phyloP scores from a whole-genome alignment of 2,113 vertebrate species.

The Callopanchax toddi region DNA sequence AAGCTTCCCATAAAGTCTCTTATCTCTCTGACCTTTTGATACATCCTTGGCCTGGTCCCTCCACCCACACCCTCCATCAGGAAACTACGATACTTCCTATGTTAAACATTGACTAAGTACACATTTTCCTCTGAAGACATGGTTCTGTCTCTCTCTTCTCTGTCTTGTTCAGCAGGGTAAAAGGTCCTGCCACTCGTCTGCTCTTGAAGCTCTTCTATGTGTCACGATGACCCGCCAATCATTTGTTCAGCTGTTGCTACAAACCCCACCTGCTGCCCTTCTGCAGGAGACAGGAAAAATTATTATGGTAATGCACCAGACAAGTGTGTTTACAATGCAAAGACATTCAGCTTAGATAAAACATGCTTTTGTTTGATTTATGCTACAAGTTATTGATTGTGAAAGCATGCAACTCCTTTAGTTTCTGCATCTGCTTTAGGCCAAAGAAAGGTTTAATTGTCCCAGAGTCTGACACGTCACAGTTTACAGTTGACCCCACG shows the following conservation, averaged over 20 bases:
- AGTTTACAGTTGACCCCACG: too few relatives aligned
- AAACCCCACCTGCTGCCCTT: constrained; percentile 45
- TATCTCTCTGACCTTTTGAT: constrained; percentile 24
- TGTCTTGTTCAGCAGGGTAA: constrained; percentile 13
- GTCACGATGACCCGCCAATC: constrained; percentile 36
- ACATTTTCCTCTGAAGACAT: constrained; percentile 4
- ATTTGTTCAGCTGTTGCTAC: constrained; percentile 46
- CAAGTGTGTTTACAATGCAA: background rate
- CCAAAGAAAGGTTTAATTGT: too few relatives aligned
- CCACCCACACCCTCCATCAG: constrained; percentile 13
- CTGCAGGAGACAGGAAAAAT: constrained; percentile 40
- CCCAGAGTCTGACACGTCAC: too few relatives aligned
- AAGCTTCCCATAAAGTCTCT: constrained; percentile 24
- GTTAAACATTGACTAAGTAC: constrained; percentile 37
- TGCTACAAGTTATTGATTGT: too few relatives aligned
- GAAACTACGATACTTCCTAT: constrained; percentile 31
- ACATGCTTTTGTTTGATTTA: too few relatives aligned
- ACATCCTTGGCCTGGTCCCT: constrained; percentile 16
- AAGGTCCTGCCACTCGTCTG: constrained; percentile 33
- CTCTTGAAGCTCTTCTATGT: constrained; percentile 47
- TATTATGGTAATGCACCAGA: constrained; percentile 4
- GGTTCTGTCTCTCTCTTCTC: constrained; percentile 6
- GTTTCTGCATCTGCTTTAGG: too few relatives aligned
- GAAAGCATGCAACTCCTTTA: too few relatives aligned
- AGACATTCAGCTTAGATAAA: background rate